Conservation (phyloP, 2,888 invertebrate genomes). For the Schrankia costaestrigalis region DNA sequence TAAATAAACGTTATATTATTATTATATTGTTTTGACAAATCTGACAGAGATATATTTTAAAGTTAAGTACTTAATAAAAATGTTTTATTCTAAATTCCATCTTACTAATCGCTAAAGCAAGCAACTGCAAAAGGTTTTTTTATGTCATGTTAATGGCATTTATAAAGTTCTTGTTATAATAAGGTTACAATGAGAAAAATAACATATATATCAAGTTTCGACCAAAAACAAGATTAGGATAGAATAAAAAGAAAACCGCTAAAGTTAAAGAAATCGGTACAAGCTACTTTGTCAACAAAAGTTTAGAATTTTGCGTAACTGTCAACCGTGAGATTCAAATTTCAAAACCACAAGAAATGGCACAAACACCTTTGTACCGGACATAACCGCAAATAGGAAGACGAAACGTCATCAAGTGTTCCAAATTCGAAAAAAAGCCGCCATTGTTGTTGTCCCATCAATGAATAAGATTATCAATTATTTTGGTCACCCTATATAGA, state of each 20-base stretch:
- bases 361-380: constrained; percentile 20
- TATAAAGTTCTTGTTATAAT: too few species aligned
- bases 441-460: constrained; percentile 49
- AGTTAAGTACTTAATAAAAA: too few species aligned
- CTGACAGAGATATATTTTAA: too few species aligned
- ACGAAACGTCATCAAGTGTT: constrained; percentile 36
- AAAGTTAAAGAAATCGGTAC: too few species aligned
- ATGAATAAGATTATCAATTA: constrained; percentile 62
- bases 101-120: too few species aligned
- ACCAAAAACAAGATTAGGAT: constrained; percentile 8
- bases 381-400: constrained; percentile 31
- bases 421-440: constrained; percentile 36
- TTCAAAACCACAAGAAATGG: constrained; percentile 19
- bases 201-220: constrained; percentile 11
- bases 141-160: too few species aligned
- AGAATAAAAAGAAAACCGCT: too few species aligned
- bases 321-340: constrained; percentile 7
- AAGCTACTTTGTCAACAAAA: too few species aligned
- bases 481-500: constrained; percentile 64
- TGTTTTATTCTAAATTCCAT: too few species aligned
- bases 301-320: constrained; percentile 8
- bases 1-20: too few species aligned
- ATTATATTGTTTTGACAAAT: too few species aligned
- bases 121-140: too few species aligned
- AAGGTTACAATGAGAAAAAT: constrained; percentile 12